These are phyloP conservation scores for Gymnopithys bicolor DNA, from an alignment of 2,797 vertebrate species.

Conservation along the genomic window DNA sequence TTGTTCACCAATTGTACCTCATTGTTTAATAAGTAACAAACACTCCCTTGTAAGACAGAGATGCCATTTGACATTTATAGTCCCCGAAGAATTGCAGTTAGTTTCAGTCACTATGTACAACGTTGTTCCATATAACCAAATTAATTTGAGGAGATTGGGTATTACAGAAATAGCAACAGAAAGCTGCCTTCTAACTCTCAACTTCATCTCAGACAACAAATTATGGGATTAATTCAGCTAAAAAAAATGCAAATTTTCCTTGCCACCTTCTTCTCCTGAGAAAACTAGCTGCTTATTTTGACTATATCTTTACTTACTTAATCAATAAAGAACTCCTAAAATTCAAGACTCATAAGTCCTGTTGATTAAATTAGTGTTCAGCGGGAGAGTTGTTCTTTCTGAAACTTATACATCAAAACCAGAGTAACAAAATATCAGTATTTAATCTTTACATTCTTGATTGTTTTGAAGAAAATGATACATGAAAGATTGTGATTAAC, in stretches of 20 bases:
- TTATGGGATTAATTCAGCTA: background rate
- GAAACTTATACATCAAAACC: background rate
- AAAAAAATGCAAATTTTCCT: background rate
- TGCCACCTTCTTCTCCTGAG: background rate
- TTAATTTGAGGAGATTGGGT: background rate
- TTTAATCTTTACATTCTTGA: background rate
- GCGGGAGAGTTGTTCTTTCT: accelerated
- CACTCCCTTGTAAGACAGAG: background rate
- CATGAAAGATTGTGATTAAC: background rate
- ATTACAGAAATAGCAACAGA: background rate
- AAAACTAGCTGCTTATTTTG: background rate
- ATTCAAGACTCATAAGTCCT: background rate
- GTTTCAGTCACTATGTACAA: background rate
- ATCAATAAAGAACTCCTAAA: background rate
- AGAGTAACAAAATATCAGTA: background rate
- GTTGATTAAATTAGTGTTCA: background rate
- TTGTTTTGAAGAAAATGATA: background rate
- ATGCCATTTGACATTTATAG: background rate
- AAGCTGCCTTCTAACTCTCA: background rate
- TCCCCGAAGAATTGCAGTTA: background rate
- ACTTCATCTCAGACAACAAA: background rate
- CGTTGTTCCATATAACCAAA: background rate
- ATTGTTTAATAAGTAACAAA: background rate
- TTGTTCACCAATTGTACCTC: background rate
- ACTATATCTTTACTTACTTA: background rate